Evolutionary conservation across 2,888 invertebrate genomes (phyloP).

Genomic region (Cyclophora punctaria): DNA sequence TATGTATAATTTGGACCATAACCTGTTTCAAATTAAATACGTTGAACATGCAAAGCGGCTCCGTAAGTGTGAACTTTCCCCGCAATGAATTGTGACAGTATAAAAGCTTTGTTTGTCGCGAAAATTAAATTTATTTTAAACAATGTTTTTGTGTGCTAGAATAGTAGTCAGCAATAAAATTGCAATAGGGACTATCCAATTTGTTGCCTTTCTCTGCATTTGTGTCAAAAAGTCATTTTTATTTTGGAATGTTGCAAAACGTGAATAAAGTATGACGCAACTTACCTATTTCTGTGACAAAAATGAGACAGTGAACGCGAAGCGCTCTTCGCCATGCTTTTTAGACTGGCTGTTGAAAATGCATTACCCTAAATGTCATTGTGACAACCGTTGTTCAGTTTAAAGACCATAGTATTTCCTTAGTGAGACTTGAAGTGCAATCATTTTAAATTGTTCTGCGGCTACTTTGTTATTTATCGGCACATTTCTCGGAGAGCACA

Average conservation of each 20-base stretch:
- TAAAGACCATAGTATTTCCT: slow-evolving; percentile 8
- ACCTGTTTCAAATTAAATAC: slow-evolving; percentile 36
- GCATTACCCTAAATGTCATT: slow-evolving; percentile 36
- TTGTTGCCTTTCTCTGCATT: slow-evolving; percentile 16
- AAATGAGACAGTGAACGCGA: slow-evolving; percentile 45
- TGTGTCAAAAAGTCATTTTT: slow-evolving; percentile 22
- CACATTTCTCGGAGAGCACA: slow-evolving; percentile 35
- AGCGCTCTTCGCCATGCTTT: slow-evolving; percentile 33
- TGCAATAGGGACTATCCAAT: slow-evolving; percentile 21
- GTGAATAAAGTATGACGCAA: slow-evolving; percentile 24
- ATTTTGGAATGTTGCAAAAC: slow-evolving; percentile 30
- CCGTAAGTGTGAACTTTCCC: slow-evolving; percentile 41
- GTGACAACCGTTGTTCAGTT: slow-evolving; percentile 24
- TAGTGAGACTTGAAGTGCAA: slow-evolving; percentile 5
- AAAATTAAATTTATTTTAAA: slow-evolving; percentile 53
- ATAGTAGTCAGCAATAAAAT: slow-evolving; percentile 32
- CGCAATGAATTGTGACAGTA: slow-evolving; percentile 52
- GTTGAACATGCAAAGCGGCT: slow-evolving; percentile 40
- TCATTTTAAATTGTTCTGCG: slow-evolving; percentile 18
- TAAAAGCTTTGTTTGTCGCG: slow-evolving; percentile 56
- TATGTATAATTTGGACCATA: slow-evolving; percentile 22
- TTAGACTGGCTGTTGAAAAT: slow-evolving; percentile 35
- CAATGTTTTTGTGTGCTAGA: slow-evolving; percentile 33
- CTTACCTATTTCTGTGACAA: slow-evolving; percentile 37
- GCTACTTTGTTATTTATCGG: slow-evolving; percentile 17